These are phyloP conservation scores for Halichondria panicea DNA, from an alignment of 37 sponge, comb jelly and placozoan species.

Conservation along the genomic window DNA sequence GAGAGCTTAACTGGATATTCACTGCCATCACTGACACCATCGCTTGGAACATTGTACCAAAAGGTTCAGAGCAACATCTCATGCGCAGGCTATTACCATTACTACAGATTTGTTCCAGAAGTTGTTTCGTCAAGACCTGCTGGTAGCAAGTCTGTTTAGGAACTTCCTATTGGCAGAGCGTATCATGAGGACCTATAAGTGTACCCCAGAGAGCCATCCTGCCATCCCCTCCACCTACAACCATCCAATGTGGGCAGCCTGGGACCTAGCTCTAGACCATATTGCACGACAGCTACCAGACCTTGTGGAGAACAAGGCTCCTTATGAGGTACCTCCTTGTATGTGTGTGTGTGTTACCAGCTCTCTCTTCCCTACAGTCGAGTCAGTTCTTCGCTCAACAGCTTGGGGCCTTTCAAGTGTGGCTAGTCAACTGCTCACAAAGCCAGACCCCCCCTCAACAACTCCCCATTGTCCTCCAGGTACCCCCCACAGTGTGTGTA, in stretches of 20 bases:
- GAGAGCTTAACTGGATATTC: slow-evolving; percentile 99
- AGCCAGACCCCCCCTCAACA: slow-evolving; percentile 72
- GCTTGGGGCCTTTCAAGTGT: slow-evolving; percentile 92
- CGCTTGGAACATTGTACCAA: slow-evolving; percentile 92
- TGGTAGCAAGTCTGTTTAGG: slow-evolving; percentile 95
- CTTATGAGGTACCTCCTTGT: slow-evolving; percentile 44
- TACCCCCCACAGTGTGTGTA: background rate
- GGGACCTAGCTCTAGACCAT: slow-evolving; percentile 96
- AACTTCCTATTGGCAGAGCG: slow-evolving; percentile 95
- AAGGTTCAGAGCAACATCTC: slow-evolving; percentile 43
- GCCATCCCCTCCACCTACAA: slow-evolving; percentile 83
- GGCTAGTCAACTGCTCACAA: slow-evolving; percentile 73
- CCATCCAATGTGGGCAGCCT: slow-evolving; percentile 91
- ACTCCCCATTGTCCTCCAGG: slow-evolving; percentile 97
- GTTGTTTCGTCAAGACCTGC: slow-evolving; percentile 93
- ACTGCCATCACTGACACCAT: slow-evolving; percentile 99
- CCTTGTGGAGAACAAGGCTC: slow-evolving; percentile 42
- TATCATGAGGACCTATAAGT: slow-evolving; percentile 89
- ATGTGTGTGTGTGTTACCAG: background rate
- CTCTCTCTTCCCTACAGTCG: slow-evolving; percentile 53
- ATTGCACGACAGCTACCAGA: slow-evolving; percentile 80
- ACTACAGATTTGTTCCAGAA: slow-evolving; percentile 83
- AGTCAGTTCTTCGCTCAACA: slow-evolving; percentile 94
- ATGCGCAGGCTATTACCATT: background rate
- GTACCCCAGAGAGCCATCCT: slow-evolving; percentile 87